Conservation (phyloP, 2,888 invertebrate species). For the Agapostemon virescens region DNA sequence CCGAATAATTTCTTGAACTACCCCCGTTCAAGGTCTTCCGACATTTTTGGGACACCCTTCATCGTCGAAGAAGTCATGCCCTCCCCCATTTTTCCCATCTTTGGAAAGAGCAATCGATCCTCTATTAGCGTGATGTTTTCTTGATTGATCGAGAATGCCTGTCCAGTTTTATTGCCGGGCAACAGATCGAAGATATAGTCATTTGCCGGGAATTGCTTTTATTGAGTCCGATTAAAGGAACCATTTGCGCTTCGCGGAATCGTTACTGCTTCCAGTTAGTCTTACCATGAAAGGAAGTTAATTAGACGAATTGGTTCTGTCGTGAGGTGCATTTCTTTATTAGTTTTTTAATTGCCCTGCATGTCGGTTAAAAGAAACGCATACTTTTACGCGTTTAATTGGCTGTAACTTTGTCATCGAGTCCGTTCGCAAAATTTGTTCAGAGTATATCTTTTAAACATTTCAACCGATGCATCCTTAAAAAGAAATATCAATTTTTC, state of each 20-base stretch:
- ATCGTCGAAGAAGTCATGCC: constrained; percentile 27
- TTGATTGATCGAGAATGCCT: constrained; percentile 36
- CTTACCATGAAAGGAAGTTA: not conserved
- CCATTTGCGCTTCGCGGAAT: not conserved
- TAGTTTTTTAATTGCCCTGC: too few species aligned
- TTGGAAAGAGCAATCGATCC: not conserved
- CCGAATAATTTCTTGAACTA: too few species aligned
- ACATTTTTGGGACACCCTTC: too few species aligned
- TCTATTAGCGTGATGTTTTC: constrained; percentile 14
- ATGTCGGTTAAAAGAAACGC: too few species aligned
- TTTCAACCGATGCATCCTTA: too few species aligned
- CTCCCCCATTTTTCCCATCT: not conserved
- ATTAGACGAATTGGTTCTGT: not conserved
- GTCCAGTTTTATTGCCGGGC: not conserved
- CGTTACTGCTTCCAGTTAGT: not conserved
- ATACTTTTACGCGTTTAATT: too few species aligned
- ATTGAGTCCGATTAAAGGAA: constrained; percentile 23
- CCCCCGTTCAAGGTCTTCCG: too few species aligned
- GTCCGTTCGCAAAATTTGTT: too few species aligned
- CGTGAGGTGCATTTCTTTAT: too few species aligned
- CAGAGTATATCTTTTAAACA: too few species aligned
- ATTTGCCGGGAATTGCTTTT: not conserved
- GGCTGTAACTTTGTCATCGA: too few species aligned
- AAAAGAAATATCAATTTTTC: too few species aligned
- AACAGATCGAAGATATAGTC: not conserved